These are phyloP conservation scores for Lipophrys pholis DNA, from an alignment of 2,113 vertebrate genomes.

Conservation along the genomic window DNA sequence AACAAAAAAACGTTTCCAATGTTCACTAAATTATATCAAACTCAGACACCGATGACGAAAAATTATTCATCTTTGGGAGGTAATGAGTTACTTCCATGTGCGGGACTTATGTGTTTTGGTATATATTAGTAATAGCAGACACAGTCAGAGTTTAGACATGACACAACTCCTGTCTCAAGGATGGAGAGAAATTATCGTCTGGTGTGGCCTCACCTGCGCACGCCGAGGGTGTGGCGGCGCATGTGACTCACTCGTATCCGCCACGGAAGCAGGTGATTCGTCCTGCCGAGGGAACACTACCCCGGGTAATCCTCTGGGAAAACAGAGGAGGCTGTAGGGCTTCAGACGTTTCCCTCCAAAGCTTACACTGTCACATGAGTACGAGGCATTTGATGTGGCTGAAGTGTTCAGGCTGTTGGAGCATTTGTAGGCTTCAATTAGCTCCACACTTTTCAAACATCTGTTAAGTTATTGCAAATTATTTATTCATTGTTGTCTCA, in stretches of 20 bases:
- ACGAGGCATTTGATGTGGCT: constrained; percentile 45
- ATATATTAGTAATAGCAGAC: constrained; percentile 28
- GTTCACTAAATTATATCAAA: neutral
- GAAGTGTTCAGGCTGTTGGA: constrained; percentile 2
- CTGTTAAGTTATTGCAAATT: too few relatives aligned
- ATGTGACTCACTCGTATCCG: constrained; percentile 62
- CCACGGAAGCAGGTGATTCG: constrained; percentile 49
- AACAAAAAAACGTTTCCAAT: neutral
- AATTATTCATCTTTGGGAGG: constrained; percentile 21
- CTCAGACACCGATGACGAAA: constrained; percentile 16
- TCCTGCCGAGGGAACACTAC: constrained; percentile 51
- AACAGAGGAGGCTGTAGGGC: constrained; percentile 26
- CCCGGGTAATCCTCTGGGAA: constrained; percentile 56
- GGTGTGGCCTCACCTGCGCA: constrained; percentile 49
- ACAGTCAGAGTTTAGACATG: constrained; percentile 20
- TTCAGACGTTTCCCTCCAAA: constrained; percentile 47
- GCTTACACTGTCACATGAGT: constrained; percentile 69
- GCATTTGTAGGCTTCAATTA: neutral
- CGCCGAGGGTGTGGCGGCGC: constrained; percentile 55
- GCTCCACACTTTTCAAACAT: neutral
- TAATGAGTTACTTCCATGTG: constrained; percentile 6
- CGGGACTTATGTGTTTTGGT: neutral
- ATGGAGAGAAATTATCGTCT: constrained; percentile 28
- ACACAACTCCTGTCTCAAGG: constrained; percentile 40
- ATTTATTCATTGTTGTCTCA: too few relatives aligned